These are phyloP conservation scores for Myathropa florea DNA, from an alignment of 2,888 invertebrate genomes.

Conservation along the genomic window DNA sequence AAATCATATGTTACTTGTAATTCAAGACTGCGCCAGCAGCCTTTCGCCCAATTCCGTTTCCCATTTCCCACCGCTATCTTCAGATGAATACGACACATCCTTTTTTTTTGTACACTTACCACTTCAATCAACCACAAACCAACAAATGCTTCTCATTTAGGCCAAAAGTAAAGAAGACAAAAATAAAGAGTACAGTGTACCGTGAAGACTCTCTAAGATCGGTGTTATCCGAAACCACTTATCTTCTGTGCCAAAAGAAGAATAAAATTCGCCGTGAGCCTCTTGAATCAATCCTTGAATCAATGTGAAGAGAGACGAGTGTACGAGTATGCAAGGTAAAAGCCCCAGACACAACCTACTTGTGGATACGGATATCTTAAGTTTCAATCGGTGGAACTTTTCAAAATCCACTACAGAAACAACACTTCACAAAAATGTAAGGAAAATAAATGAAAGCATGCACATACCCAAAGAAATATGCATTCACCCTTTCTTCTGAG, in stretches of 20 bases:
- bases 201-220: slow-evolving; percentile 15
- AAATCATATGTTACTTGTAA: not conserved
- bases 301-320: slow-evolving; percentile 27
- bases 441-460: slow-evolving; percentile 35
- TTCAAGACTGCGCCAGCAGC: not conserved
- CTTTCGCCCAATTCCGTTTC: not conserved
- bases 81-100: not conserved
- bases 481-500: slow-evolving; percentile 52
- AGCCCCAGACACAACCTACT: slow-evolving; percentile 54
- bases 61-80: not conserved
- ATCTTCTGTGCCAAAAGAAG: not conserved
- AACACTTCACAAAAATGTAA: slow-evolving; percentile 34
- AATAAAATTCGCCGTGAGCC: slow-evolving; percentile 33
- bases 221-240: slow-evolving; percentile 40
- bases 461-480: slow-evolving; percentile 1
- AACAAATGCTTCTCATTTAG: not conserved
- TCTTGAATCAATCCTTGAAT: slow-evolving; percentile 26
- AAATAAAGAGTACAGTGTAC: not conserved
- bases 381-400: slow-evolving; percentile 64
- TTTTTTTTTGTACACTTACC: not conserved
- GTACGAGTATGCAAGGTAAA: slow-evolving; percentile 32
- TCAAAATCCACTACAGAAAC: slow-evolving; percentile 42
- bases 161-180: not conserved
- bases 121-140: not conserved
- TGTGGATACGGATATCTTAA: slow-evolving; percentile 67